Conservation (phyloP, 2,113 vertebrate genomes). For the Drymodes brunneopygia region DNA sequence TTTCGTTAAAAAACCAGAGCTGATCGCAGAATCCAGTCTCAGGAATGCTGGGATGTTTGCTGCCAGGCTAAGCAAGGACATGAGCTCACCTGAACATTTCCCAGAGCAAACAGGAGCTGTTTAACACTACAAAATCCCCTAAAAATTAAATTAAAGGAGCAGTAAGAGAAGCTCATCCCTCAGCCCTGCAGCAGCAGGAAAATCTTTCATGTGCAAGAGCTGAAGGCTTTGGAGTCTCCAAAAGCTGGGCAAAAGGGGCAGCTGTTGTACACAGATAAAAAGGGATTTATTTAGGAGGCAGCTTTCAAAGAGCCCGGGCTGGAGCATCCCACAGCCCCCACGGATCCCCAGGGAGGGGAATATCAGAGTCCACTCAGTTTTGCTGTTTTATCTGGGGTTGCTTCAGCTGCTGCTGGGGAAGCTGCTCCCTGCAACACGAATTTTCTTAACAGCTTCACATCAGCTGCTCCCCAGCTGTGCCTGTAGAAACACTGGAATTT, state of each 20-base stretch:
- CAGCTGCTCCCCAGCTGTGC: not conserved
- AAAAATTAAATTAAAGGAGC: not conserved
- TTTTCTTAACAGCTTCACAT: not conserved
- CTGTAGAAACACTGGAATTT: not conserved
- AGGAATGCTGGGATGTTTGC: not conserved
- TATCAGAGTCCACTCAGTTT: rapidly evolving
- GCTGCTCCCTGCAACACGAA: not conserved
- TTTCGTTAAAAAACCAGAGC: not conserved
- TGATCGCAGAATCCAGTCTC: rapidly evolving
- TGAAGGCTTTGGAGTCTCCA: not conserved
- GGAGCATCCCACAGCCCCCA: not conserved
- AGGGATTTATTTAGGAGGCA: not conserved
- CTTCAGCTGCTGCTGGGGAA: not conserved
- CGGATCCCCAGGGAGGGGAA: rapidly evolving
- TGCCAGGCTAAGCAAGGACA: not conserved
- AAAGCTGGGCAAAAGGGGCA: not conserved
- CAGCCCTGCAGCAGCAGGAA: not conserved
- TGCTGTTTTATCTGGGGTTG: not conserved
- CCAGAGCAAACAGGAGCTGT: not conserved
- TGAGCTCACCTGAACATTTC: not conserved
- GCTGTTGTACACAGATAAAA: not conserved
- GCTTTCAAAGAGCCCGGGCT: not conserved
- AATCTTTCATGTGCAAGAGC: not conserved
- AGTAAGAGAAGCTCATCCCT: rapidly evolving
- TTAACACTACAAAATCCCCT: not conserved